A percentile compares a stretch with the other conserved stretches of the same genome.
Evolutionary conservation across 2,797 vertebrate species (phyloP).

Genomic region (Carduelis carduelis): DNA sequence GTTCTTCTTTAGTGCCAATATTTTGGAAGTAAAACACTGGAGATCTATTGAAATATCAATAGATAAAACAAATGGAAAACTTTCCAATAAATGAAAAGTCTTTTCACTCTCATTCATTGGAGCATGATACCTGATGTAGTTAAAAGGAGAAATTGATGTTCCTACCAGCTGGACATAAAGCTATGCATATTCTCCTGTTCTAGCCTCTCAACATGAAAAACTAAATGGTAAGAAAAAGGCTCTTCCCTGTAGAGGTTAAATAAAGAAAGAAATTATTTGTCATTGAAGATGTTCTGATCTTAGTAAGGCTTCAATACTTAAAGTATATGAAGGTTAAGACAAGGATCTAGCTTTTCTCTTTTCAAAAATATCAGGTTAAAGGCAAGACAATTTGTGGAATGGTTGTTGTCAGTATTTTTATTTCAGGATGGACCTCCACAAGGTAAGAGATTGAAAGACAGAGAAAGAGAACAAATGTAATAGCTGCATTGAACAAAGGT

Average conservation of each 20-base stretch:
- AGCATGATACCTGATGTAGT: background rate
- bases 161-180: background rate
- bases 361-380: background rate
- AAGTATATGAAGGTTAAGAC: background rate
- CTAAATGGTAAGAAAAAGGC: background rate
- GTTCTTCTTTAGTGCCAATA: background rate
- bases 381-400: background rate
- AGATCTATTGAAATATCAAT: background rate
- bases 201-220: background rate
- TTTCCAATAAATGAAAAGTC: background rate
- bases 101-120: background rate
- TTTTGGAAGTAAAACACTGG: background rate
- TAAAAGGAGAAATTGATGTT: background rate
- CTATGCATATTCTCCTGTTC: background rate
- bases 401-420: background rate
- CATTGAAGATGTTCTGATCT: background rate
- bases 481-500: background rate
- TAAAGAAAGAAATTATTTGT: background rate
- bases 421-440: background rate
- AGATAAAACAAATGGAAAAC: background rate
- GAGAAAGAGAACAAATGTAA: background rate
- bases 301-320: background rate
- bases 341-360: background rate
- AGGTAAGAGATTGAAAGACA: background rate
- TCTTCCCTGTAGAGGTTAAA: background rate